A percentile compares a stretch with the other conserved stretches of the same genome.
Conservation (phyloP, 2,113 vertebrate species). For the Perca fluviatilis region DNA sequence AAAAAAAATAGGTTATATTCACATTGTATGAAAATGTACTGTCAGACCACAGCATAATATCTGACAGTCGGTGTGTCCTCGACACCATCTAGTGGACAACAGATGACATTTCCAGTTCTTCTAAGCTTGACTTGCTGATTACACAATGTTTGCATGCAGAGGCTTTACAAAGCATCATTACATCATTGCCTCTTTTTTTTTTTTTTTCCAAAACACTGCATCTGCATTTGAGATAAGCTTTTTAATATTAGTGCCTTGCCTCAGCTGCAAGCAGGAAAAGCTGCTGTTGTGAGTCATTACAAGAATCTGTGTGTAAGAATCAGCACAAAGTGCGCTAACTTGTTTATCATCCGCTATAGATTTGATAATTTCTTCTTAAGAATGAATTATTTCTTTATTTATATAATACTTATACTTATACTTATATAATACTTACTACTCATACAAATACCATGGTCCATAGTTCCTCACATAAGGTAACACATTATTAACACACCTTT, state of each 20-base stretch:
- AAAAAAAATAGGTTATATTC: not conserved
- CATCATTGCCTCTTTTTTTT: slow-evolving; percentile 31
- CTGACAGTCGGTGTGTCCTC: not conserved
- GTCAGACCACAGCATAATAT: too few relatives aligned
- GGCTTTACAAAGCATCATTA: slow-evolving; percentile 35
- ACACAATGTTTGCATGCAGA: slow-evolving; percentile 42
- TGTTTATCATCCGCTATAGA: not conserved
- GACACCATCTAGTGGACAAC: slow-evolving; percentile 71
- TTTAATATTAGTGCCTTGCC: not conserved
- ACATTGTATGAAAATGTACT: not conserved
- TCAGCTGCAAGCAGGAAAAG: slow-evolving; percentile 6
- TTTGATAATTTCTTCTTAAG: not conserved
- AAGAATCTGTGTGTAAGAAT: not conserved
- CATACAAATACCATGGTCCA: too few relatives aligned
- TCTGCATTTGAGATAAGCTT: not conserved
- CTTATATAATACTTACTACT: not conserved
- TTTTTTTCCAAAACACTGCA: slow-evolving; percentile 33
- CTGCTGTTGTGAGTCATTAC: slow-evolving; percentile 16
- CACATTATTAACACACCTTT: not conserved
- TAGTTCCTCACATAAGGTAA: not conserved
- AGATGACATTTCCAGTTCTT: not conserved
- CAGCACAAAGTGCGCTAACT: not conserved
- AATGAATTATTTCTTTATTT: not conserved
- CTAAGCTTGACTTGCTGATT: not conserved
- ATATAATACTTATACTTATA: not conserved